A percentile compares a stretch with the other conserved stretches of the same genome.
Conservation (phyloP, 2,888 invertebrate genomes). For the Plebejus argus region DNA sequence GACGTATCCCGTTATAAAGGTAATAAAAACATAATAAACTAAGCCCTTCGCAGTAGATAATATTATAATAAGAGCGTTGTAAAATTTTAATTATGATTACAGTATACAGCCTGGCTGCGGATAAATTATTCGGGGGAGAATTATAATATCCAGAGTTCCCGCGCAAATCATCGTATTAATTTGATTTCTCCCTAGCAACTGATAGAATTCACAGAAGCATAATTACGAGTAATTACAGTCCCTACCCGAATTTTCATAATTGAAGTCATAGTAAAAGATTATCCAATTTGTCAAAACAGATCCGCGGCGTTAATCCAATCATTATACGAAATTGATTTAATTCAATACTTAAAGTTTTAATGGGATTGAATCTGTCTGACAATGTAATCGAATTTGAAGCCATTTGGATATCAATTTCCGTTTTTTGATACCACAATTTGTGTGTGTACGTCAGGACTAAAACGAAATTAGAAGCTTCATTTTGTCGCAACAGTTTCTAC, state of each 20-base stretch:
- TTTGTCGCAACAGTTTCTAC: no score
- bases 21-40: constrained; percentile 15
- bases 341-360: constrained; percentile 13
- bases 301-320: constrained; percentile 23
- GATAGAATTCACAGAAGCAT: constrained; percentile 30
- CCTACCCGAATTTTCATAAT: constrained; percentile 23
- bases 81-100: constrained; percentile 28
- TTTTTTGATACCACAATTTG: background rate
- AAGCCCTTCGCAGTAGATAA: background rate
- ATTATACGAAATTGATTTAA: constrained; percentile 23
- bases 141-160: constrained; percentile 20
- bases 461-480: background rate
- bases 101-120: background rate
- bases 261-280: constrained; percentile 25
- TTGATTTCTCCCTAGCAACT: constrained; percentile 32
- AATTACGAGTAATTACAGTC: constrained; percentile 21
- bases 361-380: background rate
- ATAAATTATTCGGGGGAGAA: background rate
- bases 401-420: background rate
- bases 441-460: background rate
- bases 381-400: constrained; percentile 13
- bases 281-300: constrained; percentile 29
- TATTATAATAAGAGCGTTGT: background rate
- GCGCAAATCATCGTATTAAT: constrained; percentile 32
- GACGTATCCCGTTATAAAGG: background rate